These are phyloP conservation scores for Syngnathus typhle DNA, from an alignment of 2,113 vertebrate genomes.

Conservation along the genomic window DNA sequence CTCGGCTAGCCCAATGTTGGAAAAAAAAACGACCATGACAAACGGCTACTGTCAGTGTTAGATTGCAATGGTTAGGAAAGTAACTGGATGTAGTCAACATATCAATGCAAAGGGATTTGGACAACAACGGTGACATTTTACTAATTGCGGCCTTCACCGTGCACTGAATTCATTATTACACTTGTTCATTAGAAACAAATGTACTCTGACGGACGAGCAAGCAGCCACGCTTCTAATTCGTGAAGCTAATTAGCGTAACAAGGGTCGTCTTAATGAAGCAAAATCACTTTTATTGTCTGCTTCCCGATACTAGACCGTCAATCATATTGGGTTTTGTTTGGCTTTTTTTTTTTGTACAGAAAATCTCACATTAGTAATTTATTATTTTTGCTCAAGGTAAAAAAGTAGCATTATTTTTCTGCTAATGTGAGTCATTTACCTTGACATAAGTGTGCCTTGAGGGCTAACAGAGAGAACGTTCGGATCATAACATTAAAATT, in stretches of 20 bases:
- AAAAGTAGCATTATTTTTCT: neutral
- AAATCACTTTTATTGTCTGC: neutral
- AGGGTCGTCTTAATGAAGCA: neutral
- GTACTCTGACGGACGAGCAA: neutral
- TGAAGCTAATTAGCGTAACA: neutral
- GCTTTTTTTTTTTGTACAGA: neutral
- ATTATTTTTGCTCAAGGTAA: neutral
- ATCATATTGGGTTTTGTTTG: neutral
- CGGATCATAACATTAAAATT: neutral
- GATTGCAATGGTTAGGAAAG: neutral
- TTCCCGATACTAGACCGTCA: neutral
- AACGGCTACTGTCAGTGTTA: neutral
- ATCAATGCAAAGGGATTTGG: neutral
- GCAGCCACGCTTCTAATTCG: neutral
- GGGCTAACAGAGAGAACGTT: neutral
- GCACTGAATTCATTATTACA: neutral
- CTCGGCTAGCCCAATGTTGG: neutral
- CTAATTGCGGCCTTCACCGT: neutral
- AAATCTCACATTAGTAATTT: neutral
- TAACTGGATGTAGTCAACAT: neutral
- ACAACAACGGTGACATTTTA: neutral
- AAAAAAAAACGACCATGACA: neutral
- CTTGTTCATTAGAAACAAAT: slow-evolving; percentile 6
- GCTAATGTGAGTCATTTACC: neutral
- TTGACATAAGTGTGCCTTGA: too few species aligned